Percentiles rank a stretch among this genome's conserved stretches.
Evolutionary conservation across 2,888 invertebrate genomes (phyloP).

Genomic region (Gandaritis pyraliata): DNA sequence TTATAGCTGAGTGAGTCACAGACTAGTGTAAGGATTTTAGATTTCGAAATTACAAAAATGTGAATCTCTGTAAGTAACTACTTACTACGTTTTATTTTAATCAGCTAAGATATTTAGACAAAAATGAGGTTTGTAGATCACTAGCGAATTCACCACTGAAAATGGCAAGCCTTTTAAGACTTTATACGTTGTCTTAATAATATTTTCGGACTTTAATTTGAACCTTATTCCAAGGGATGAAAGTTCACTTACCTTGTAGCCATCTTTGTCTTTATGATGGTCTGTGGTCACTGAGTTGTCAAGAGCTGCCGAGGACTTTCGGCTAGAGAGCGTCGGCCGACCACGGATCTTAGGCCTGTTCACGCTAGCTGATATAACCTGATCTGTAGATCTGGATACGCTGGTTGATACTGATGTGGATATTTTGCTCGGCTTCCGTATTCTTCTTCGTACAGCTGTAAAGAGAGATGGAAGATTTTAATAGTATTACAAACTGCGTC

Average conservation of each 20-base stretch:
- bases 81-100: no score
- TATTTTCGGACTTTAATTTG: no score
- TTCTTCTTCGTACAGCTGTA: conserved; percentile 87
- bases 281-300: conserved; percentile 84
- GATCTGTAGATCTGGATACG: conserved; percentile 86
- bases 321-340: conserved; percentile 83
- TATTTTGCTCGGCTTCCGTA: conserved; percentile 86
- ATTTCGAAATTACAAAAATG: not conserved
- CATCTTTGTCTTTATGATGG: conserved; percentile 87
- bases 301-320: conserved; percentile 81
- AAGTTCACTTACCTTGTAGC: conserved; percentile 83
- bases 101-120: no score
- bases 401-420: conserved; percentile 85
- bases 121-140: no score
- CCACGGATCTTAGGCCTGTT: conserved; percentile 87
- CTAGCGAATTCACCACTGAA: no score
- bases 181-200: no score
- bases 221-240: no score
- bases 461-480: conserved; percentile 34
- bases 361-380: conserved; percentile 80
- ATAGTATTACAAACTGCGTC: not conserved
- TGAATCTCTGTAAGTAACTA: not conserved
- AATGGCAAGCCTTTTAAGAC: no score
- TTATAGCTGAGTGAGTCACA: not conserved
- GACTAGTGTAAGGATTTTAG: not conserved